Conservation (phyloP, 2,113 vertebrate genomes). For the Leucoraja erinaceus region DNA sequence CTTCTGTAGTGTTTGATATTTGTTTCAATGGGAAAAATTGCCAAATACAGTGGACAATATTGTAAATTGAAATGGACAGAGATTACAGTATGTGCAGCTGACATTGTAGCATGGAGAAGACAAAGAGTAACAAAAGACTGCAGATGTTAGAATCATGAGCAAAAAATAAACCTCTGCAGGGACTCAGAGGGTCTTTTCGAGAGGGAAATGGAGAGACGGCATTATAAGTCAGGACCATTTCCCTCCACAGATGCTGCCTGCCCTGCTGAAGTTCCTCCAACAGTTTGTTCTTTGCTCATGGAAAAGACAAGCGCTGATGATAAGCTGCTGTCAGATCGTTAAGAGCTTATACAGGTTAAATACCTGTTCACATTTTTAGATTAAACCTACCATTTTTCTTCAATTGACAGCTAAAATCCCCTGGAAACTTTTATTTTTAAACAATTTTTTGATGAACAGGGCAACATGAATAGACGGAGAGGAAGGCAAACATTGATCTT, state of each 20-base stretch:
- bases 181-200: no score
- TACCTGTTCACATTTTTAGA: not conserved
- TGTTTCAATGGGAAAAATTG: not conserved
- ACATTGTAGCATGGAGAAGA: not conserved
- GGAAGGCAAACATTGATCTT: not conserved
- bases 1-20: not conserved
- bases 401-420: not conserved
- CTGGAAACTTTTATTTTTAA: not conserved
- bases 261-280: no score
- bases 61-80: not conserved
- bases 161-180: no score
- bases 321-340: not conserved
- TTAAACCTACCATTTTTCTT: slow-evolving; percentile 15
- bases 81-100: not conserved
- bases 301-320: not conserved
- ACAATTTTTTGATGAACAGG: not conserved
- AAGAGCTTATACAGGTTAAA: not conserved
- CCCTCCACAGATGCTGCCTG: no score
- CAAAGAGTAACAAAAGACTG: no score
- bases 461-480: not conserved
- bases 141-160: no score
- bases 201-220: no score
- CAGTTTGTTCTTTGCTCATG: not conserved
- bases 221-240: no score
- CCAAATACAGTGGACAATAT: not conserved